A percentile compares a stretch with the other conserved stretches of the same genome.
Evolutionary conservation across 2,113 vertebrate genomes (phyloP).

Genomic region (Eptesicus fuscus): DNA sequence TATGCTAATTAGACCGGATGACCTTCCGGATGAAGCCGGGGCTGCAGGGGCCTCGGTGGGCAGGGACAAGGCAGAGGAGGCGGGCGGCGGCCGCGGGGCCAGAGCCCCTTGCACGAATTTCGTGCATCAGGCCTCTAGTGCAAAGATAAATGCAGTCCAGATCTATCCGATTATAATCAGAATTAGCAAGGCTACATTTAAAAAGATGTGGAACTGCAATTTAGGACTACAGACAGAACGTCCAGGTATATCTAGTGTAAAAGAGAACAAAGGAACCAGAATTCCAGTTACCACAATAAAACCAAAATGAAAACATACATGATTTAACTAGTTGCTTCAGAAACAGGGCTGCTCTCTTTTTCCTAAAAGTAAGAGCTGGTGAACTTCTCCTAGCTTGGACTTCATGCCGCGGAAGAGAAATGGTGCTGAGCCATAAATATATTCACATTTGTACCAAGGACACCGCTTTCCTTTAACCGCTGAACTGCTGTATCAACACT

Average conservation of each 20-base stretch:
- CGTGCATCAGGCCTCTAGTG: too few species aligned
- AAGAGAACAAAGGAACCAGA: not conserved
- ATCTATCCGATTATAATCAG: not conserved
- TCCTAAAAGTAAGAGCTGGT: not conserved
- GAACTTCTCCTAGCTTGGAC: not conserved
- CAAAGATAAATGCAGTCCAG: not conserved
- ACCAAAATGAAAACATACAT: not conserved
- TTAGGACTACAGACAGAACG: not conserved
- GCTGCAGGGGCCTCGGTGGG: too few species aligned
- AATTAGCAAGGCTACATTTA: not conserved
- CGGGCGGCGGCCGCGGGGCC: too few species aligned
- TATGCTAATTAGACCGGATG: too few species aligned
- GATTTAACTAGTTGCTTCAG: not conserved
- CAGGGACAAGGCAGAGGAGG: too few species aligned
- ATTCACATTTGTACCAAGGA: constrained; percentile 40
- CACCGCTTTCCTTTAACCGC: constrained; percentile 40
- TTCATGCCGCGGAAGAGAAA: not conserved
- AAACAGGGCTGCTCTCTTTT: not conserved
- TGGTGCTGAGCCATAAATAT: constrained; percentile 21
- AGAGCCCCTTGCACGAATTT: too few species aligned
- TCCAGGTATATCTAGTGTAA: not conserved
- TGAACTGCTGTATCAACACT: constrained; percentile 67
- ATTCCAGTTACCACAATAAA: not conserved
- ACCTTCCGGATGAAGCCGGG: too few species aligned
- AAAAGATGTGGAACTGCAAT: not conserved